A percentile compares a stretch with the other conserved stretches of the same genome.
These are phyloP conservation scores for Acheta domesticus DNA, from an alignment of 2,888 invertebrate species.

Conservation along the genomic window DNA sequence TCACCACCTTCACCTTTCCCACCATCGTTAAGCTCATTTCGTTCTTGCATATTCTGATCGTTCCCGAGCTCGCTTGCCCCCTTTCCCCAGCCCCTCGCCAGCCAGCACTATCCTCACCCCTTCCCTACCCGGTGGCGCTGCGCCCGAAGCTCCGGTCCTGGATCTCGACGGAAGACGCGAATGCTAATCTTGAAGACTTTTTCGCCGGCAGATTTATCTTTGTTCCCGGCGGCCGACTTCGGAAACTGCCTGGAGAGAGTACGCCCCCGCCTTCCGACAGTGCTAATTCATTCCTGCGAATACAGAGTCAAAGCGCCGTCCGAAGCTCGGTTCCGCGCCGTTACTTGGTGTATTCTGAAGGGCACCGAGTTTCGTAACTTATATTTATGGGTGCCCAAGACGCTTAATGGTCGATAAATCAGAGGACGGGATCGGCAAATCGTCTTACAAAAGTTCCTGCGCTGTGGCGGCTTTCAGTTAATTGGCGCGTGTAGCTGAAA, in stretches of 20 bases:
- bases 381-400: neutral
- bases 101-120: no score
- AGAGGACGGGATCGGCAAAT: neutral
- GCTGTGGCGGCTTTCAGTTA: no score
- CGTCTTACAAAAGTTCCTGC: neutral
- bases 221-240: neutral
- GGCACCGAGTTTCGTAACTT: neutral
- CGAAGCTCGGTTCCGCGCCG: neutral
- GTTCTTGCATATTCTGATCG: no score
- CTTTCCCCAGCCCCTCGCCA: no score
- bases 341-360: neutral
- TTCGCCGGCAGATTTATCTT: neutral
- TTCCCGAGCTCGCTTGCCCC: no score
- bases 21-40: no score
- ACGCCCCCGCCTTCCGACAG: neutral
- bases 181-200: neutral
- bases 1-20: no score
- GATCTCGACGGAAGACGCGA: neutral
- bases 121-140: no score
- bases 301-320: neutral
- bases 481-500: no score
- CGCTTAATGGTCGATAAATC: slow-evolving; percentile 1
- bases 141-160: no score
- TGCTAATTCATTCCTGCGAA: neutral
- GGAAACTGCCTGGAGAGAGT: slow-evolving; percentile 5